Evolutionary conservation across 2,797 vertebrate species (phyloP).

Genomic region (Catostomus latipinnis): DNA sequence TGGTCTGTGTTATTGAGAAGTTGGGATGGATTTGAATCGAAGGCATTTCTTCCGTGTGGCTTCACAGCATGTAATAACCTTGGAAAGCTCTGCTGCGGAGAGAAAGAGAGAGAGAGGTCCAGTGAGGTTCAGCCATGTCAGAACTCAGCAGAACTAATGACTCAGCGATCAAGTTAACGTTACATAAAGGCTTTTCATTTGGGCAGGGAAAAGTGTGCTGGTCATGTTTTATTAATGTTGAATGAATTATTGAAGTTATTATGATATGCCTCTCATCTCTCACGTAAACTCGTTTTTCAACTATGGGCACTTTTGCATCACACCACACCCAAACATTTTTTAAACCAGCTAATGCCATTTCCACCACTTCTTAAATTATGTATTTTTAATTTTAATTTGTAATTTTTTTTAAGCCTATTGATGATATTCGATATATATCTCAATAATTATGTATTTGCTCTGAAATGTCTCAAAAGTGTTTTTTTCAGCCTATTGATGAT

Average conservation of each 20-base stretch:
- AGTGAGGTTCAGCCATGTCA: background rate
- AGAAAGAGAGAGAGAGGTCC: background rate
- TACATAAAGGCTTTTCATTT: constrained; percentile 54
- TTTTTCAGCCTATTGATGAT: too few relatives aligned
- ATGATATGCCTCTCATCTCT: constrained; percentile 24
- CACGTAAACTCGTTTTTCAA: background rate
- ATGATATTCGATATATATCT: too few relatives aligned
- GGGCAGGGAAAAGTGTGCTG: constrained; percentile 62
- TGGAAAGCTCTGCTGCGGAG: background rate
- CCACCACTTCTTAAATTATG: too few relatives aligned
- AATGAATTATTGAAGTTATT: constrained; percentile 75
- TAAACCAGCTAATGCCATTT: too few relatives aligned
- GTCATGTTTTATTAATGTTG: constrained; percentile 79
- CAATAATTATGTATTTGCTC: too few relatives aligned
- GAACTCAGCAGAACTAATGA: constrained; percentile 22
- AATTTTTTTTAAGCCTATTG: too few relatives aligned
- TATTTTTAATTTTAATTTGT: too few relatives aligned
- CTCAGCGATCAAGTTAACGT: constrained; percentile 37
- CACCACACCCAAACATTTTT: too few relatives aligned
- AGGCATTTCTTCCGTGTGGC: constrained; percentile 8
- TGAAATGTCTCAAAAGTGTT: too few relatives aligned
- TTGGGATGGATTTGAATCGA: background rate
- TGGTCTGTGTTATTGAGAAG: constrained; percentile 8
- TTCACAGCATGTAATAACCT: constrained; percentile 6
- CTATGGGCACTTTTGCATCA: too few relatives aligned